These are phyloP conservation scores for Pitangus sulphuratus DNA, from an alignment of 2,797 vertebrate genomes.

Conservation along the genomic window DNA sequence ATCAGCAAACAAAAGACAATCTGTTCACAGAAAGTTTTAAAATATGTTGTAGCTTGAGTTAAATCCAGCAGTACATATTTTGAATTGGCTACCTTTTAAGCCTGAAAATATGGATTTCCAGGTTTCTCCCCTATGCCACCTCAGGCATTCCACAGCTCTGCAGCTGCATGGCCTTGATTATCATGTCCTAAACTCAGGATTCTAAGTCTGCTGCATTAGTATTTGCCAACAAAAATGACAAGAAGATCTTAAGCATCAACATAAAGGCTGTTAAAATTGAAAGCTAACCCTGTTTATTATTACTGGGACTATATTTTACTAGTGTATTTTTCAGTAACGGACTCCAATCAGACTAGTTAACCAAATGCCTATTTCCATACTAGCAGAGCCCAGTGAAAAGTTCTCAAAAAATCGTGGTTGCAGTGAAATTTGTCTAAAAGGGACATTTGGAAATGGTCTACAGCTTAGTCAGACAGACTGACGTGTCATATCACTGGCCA, in stretches of 20 bases:
- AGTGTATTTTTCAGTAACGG: neutral
- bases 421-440: neutral
- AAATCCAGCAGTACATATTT: neutral
- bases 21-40: neutral
- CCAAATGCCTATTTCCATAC: neutral
- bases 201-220: neutral
- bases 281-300: neutral
- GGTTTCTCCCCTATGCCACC: neutral
- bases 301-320: neutral
- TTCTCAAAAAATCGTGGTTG: neutral
- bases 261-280: neutral
- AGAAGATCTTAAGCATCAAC: neutral
- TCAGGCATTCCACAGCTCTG: neutral
- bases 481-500: neutral
- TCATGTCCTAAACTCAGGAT: neutral
- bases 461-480: neutral
- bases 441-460: neutral
- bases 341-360: neutral
- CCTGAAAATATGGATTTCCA: neutral
- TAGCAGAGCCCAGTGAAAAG: neutral
- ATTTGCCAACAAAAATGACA: neutral
- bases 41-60: neutral
- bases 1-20: neutral
- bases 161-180: neutral
- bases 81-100: neutral